Base-by-base conservation (phyloP, 2,113 vertebrate genomes). In the Rhinolophus sinicus region DNA sequence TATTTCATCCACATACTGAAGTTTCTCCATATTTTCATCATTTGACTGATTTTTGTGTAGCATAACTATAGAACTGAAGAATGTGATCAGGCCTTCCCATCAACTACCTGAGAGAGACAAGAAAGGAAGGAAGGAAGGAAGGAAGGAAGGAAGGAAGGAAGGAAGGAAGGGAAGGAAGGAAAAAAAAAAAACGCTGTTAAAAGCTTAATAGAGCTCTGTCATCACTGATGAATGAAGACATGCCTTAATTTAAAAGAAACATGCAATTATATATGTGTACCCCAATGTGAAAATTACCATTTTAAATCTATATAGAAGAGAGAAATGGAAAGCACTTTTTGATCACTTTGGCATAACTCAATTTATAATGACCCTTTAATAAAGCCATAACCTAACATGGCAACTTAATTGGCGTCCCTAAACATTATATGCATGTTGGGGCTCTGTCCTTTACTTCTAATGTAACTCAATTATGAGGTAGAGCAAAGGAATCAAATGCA, bases 181-280 rank as follows among this genome's bases (percentile, higher is more conserved):
- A 26, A 26, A 9, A 11, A 12, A 77, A 22, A 33, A 13, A 47
- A 24, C 50, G 14, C 3, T 58, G 7, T 40, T 50, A 35, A 80
- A 89, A 78, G 15, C 14, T 47, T 47, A 2, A 30, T 69, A 77
- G 8, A 76, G 1, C 26, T 54, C 14, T 44, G 13, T 16, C 13
- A 60, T 50, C 33, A 54, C 50, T 90, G 47, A 40, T 54, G 14
- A 69, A 73, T 62, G 80, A 67, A 82, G 28, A 54, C 11, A 88
- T 44, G 18, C 4, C 47, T 94, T 88, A 91, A 85, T 73, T 77
- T 33, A 60, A 90, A 93, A 83, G 4, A 40, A 73, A 91, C 78
- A 73, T 67, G 33, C 13, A 91, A 21, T 52, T 80, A 72, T 62
- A 84, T 38, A 40, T 26, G 6, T 56, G 13, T 40, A 86, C 26